These are phyloP conservation scores for Mesochorus sp. DNA, from an alignment of 2,888 invertebrate genomes.

Conservation along the genomic window DNA sequence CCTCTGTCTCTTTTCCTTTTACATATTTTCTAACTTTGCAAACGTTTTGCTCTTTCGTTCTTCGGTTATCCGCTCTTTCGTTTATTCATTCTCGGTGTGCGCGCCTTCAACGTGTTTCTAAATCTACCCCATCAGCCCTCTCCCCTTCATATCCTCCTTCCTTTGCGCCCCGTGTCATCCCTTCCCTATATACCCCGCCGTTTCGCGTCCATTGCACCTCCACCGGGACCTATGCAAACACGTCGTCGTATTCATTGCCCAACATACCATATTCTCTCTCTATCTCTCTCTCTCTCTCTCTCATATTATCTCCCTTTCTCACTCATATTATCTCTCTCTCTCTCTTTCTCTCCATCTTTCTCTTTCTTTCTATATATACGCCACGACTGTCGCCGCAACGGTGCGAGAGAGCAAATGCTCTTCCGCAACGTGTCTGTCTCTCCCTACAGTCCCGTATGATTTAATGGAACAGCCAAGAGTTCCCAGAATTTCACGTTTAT, in stretches of 20 bases:
- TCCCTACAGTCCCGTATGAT: constrained; percentile 64
- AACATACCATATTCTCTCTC: constrained; percentile 60
- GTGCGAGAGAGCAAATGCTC: constrained; percentile 45
- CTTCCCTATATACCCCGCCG: constrained; percentile 49
- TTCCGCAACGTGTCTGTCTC: constrained; percentile 26
- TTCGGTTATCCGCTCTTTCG: constrained; percentile 47
- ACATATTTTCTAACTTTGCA: constrained; percentile 61
- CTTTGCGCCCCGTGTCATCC: constrained; percentile 37
- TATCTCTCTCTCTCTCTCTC: background rate
- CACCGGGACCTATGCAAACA: constrained; percentile 75
- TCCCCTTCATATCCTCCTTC: constrained; percentile 45
- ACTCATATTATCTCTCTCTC: too few relatives aligned
- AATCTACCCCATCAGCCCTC: constrained; percentile 69
- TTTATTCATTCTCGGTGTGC: constrained; percentile 46
- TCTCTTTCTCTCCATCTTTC: too few relatives aligned
- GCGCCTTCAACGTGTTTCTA: constrained; percentile 67
- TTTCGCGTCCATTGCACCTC: constrained; percentile 70
- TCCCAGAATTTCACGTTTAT: constrained; percentile 42
- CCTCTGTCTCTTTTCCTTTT: constrained; percentile 68
- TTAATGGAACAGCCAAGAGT: constrained; percentile 69
- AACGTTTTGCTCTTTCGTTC: constrained; percentile 39
- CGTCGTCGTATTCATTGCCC: constrained; percentile 74
- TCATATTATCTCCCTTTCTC: background rate
- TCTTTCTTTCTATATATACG: background rate
- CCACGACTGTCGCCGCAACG: constrained; percentile 32